phyloP scores from a whole-genome alignment of 30 jellyfish, hydroid and myxozoan species.

The Hydractinia echinata region DNA sequence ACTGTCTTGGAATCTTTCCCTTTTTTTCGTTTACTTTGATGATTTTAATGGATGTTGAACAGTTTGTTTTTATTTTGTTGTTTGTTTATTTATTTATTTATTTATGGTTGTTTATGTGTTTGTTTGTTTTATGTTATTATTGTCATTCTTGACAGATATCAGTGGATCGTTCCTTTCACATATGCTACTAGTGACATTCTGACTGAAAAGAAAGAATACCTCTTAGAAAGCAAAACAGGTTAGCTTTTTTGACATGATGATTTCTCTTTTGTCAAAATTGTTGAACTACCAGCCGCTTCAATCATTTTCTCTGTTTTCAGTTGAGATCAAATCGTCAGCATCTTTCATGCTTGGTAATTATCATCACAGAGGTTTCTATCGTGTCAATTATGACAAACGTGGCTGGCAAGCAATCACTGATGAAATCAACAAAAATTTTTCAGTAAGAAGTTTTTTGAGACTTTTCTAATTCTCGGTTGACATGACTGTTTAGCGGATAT shows the following conservation, averaged over 20 bases:
- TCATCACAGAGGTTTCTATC: conserved; percentile 65
- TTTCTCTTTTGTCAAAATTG: neutral
- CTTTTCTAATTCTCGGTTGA: too few relatives aligned
- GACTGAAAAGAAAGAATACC: conserved; percentile 26
- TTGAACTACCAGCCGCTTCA: neutral
- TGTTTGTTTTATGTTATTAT: neutral
- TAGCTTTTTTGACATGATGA: neutral
- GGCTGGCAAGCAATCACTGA: conserved; percentile 63
- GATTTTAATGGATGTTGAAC: neutral
- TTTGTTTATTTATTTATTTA: neutral
- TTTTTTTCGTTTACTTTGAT: neutral
- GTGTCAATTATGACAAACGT: conserved; percentile 64
- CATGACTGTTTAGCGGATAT: too few relatives aligned
- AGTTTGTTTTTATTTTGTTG: neutral
- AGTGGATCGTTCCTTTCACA: conserved; percentile 82
- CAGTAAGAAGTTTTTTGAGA: too few relatives aligned
- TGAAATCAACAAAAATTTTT: conserved; percentile 47
- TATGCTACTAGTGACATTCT: conserved; percentile 60
- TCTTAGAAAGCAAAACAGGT: neutral
- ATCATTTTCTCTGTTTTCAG: neutral
- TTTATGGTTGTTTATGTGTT: neutral
- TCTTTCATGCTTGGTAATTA: conserved; percentile 73
- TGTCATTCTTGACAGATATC: conserved; percentile 46
- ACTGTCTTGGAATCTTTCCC: neutral
- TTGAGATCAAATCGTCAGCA: conserved; percentile 31